Percentiles rank a stretch among this genome's conserved stretches.
Conservation (phyloP, 2,888 invertebrate species). For the Limnephilus lunatus region DNA sequence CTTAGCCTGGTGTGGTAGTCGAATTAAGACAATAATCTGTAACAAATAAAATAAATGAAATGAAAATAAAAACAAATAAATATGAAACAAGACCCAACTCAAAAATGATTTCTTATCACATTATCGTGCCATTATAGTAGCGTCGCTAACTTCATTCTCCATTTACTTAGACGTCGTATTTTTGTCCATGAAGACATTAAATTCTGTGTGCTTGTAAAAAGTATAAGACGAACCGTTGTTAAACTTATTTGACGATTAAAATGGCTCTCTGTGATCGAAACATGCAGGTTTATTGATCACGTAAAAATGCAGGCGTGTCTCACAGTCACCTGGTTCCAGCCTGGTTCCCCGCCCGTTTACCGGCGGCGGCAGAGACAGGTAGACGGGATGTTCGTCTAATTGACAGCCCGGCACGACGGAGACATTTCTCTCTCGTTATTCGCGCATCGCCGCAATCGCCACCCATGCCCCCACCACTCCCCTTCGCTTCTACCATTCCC, state of each 20-base stretch:
- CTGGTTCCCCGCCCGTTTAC: background rate
- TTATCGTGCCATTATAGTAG: too few species aligned
- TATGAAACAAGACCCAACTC: too few species aligned
- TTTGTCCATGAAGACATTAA: background rate
- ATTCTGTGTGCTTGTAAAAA: background rate
- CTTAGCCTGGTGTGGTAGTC: too few species aligned
- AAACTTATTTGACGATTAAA: background rate
- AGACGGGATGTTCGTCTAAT: slow-evolving; percentile 40
- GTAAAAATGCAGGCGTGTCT: slow-evolving; percentile 17
- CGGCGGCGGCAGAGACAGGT: slow-evolving; percentile 12
- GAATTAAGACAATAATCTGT: too few species aligned
- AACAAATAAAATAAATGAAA: too few species aligned
- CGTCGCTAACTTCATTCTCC: too few species aligned
- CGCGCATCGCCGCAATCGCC: background rate
- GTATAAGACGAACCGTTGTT: background rate
- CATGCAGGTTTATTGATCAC: slow-evolving; percentile 39
- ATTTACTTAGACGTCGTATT: background rate
- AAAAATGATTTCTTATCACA: too few species aligned
- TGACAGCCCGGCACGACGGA: slow-evolving; percentile 39
- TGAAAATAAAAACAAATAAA: too few species aligned
- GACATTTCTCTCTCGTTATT: slow-evolving; percentile 25
- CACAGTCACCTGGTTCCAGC: background rate
- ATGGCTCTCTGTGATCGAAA: background rate
- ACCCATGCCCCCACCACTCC: background rate
- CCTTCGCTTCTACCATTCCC: background rate